A percentile compares a stretch with the other conserved stretches of the same genome.
These are phyloP conservation scores for Melinaea marsaeus DNA, from an alignment of 2,888 invertebrate genomes.

Conservation along the genomic window DNA sequence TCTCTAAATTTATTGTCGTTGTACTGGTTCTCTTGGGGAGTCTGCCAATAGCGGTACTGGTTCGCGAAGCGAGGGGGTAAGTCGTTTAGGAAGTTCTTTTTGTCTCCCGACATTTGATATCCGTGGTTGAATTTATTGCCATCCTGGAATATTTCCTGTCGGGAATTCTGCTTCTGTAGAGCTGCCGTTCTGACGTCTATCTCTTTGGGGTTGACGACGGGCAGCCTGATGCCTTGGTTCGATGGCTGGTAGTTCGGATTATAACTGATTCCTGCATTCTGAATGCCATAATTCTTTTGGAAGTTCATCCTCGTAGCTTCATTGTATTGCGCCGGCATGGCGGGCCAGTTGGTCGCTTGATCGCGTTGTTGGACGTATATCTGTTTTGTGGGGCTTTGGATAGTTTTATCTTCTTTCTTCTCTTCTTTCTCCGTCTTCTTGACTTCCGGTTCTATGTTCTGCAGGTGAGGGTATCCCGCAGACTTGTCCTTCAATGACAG, in stretches of 20 bases:
- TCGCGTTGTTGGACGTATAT: constrained; percentile 44
- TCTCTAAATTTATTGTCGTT: constrained; percentile 66
- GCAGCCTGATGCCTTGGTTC: constrained; percentile 58
- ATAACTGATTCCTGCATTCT: constrained; percentile 51
- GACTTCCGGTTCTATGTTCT: constrained; percentile 62
- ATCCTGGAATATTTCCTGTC: constrained; percentile 63
- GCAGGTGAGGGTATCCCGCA: constrained; percentile 72
- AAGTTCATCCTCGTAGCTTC: constrained; percentile 51
- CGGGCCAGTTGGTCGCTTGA: constrained; percentile 41
- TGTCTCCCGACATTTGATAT: constrained; percentile 65
- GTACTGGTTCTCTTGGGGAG: constrained; percentile 56
- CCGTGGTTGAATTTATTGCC: constrained; percentile 58
- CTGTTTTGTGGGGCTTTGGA: constrained; percentile 46
- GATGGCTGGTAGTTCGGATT: constrained; percentile 49
- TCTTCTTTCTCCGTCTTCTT: constrained; percentile 61
- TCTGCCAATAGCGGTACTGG: constrained; percentile 69
- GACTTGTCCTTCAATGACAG: constrained; percentile 75
- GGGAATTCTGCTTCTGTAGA: constrained; percentile 66
- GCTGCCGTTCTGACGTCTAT: constrained; percentile 73
- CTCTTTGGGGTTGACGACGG: constrained; percentile 74
- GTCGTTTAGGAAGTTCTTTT: constrained; percentile 68
- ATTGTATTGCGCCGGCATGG: constrained; percentile 37
- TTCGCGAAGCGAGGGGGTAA: constrained; percentile 70
- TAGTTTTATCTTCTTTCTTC: constrained; percentile 53
- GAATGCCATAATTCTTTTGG: constrained; percentile 62